Evolutionary conservation across 2,113 vertebrate species (phyloP).

Genomic region (Corythoichthys haematopterus): DNA sequence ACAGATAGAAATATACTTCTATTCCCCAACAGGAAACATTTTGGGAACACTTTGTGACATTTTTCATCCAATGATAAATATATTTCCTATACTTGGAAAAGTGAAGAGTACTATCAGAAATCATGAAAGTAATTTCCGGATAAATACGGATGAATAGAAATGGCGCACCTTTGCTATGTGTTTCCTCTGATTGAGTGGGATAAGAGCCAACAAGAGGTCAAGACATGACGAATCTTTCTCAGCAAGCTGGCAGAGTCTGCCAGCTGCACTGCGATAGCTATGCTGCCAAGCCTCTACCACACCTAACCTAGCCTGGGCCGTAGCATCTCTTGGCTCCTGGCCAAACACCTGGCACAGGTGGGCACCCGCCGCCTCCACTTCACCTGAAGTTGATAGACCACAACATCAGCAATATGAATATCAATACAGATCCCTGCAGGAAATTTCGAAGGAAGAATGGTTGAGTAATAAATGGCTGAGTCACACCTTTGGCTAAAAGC

Average conservation of each 20-base stretch:
- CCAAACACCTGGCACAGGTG: conserved; percentile 75
- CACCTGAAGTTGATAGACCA: conserved; percentile 53
- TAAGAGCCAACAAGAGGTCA: conserved; percentile 74
- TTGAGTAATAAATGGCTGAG: not conserved
- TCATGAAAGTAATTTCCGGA: not conserved
- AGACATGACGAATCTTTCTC: conserved; percentile 71
- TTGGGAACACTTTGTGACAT: not conserved
- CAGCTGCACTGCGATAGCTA: conserved; percentile 60
- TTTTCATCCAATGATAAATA: not conserved
- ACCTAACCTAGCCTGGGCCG: conserved; percentile 74
- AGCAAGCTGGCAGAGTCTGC: conserved; percentile 73
- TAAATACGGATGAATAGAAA: not conserved
- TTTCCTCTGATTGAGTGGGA: conserved; percentile 69
- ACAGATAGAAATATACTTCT: not conserved
- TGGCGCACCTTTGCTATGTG: conserved; percentile 76
- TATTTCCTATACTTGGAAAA: not conserved
- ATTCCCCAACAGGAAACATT: not conserved
- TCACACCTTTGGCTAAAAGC: conserved; percentile 76
- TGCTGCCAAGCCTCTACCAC: conserved; percentile 78
- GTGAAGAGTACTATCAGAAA: conserved; percentile 1
- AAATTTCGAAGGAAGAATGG: not conserved
- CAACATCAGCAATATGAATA: conserved; percentile 9
- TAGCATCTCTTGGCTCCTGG: conserved; percentile 62
- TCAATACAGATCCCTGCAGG: conserved; percentile 4
- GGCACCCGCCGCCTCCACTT: conserved; percentile 64